These are phyloP conservation scores for Sinocyclocheilus rhinocerous DNA, from an alignment of 2,113 vertebrate species.

Conservation along the genomic window DNA sequence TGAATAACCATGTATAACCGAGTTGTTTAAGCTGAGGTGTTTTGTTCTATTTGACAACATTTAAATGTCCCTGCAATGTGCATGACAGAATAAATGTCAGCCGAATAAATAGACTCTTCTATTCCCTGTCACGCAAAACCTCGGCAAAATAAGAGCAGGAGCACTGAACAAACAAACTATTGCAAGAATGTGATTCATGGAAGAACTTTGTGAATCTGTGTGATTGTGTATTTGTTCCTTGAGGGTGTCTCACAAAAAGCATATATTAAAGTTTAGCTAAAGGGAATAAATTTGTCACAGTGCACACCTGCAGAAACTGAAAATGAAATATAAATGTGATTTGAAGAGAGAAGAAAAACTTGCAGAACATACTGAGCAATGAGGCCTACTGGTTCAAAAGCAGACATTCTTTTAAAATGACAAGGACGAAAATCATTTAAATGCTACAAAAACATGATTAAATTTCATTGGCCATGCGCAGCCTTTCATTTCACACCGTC, in stretches of 20 bases:
- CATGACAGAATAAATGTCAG: background rate
- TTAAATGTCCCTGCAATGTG: background rate
- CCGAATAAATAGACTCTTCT: background rate
- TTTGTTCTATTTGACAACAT: background rate
- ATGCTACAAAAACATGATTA: slow-evolving; percentile 8
- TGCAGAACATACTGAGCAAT: slow-evolving; percentile 9
- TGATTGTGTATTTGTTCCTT: background rate
- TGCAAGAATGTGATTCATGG: background rate
- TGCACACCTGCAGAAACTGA: slow-evolving; percentile 19
- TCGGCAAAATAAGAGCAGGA: background rate
- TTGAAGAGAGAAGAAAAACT: background rate
- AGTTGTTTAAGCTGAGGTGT: background rate
- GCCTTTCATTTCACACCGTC: slow-evolving; percentile 24
- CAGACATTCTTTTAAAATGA: slow-evolving; percentile 13
- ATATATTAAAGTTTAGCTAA: slow-evolving; percentile 12
- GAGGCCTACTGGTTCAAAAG: slow-evolving; percentile 7
- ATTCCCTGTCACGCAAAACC: background rate
- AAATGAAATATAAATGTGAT: background rate
- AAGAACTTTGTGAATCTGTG: slow-evolving; percentile 5
- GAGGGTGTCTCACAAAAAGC: background rate
- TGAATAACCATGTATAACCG: no score
- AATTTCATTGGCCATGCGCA: slow-evolving; percentile 26
- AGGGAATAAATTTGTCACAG: background rate
- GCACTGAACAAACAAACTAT: background rate
- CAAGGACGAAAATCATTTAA: slow-evolving; percentile 4